Evolutionary conservation across 92 coral and sea anemone genomes (phyloP).

Genomic region (Paramuricea clavata): DNA sequence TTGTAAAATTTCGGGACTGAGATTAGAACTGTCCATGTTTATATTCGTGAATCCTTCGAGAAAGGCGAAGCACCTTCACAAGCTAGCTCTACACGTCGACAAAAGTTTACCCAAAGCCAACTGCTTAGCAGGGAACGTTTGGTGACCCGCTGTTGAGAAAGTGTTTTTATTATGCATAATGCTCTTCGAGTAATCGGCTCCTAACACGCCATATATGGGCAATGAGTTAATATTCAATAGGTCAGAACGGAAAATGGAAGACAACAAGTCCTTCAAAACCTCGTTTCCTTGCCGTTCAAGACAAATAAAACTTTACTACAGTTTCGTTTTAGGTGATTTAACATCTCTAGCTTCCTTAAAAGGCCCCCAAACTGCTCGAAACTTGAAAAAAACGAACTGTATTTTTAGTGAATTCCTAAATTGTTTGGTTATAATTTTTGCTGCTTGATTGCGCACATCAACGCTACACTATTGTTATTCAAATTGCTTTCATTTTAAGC

Average conservation of each 20-base stretch:
- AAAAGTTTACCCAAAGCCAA: neutral
- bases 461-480: slow-evolving; percentile 34
- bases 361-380: neutral
- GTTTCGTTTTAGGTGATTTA: slow-evolving; percentile 47
- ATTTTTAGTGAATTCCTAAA: slow-evolving; percentile 31
- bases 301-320: slow-evolving; percentile 41
- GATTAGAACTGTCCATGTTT: neutral
- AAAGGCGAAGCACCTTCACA: neutral
- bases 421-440: slow-evolving; percentile 9
- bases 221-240: slow-evolving; percentile 34
- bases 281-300: slow-evolving; percentile 53
- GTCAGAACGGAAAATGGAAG: neutral
- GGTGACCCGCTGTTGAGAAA: slow-evolving; percentile 44
- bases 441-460: neutral
- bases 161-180: slow-evolving; percentile 9
- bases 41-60: neutral
- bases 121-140: neutral
- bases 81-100: slow-evolving; percentile 32
- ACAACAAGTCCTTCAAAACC: slow-evolving; percentile 60
- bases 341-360: slow-evolving; percentile 39
- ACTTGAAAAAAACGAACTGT: neutral
- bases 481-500: neutral
- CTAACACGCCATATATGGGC: slow-evolving; percentile 37
- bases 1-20: neutral
- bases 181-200: neutral